Conservation (phyloP, 2,888 invertebrate species). For the Amphipyra tragopoginis region DNA sequence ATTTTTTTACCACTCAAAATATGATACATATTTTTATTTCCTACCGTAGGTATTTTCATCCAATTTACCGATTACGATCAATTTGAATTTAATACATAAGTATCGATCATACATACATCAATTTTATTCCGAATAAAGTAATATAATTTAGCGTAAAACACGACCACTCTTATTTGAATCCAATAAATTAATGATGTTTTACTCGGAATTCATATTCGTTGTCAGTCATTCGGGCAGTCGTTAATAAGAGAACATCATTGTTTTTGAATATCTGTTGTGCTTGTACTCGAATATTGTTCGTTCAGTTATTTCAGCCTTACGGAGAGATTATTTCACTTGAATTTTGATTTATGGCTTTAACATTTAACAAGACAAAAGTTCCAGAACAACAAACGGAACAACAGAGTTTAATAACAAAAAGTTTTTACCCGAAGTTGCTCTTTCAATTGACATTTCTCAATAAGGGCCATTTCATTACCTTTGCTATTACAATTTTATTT, state of each 20-base stretch:
- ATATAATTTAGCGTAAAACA: slow-evolving; percentile 18
- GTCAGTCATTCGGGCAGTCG: slow-evolving; percentile 8
- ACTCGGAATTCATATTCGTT: slow-evolving; percentile 12
- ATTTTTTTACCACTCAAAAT: too few species aligned
- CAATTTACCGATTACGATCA: neutral
- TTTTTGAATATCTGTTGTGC: slow-evolving; percentile 32
- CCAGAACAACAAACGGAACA: slow-evolving; percentile 62
- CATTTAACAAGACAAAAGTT: slow-evolving; percentile 69
- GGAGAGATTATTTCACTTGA: slow-evolving; percentile 60
- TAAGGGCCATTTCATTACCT: slow-evolving; percentile 56
- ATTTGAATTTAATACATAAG: slow-evolving; percentile 1
- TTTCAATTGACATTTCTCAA: slow-evolving; percentile 61
- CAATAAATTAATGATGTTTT: slow-evolving; percentile 25
- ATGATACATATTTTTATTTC: too few species aligned
- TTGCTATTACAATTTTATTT: slow-evolving; percentile 46
- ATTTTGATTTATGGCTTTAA: slow-evolving; percentile 70
- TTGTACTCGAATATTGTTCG: slow-evolving; percentile 30
- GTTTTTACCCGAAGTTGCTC: slow-evolving; percentile 52
- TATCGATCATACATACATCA: slow-evolving; percentile 15
- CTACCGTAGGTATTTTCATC: too few species aligned
- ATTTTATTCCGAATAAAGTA: slow-evolving; percentile 19
- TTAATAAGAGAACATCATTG: slow-evolving; percentile 26
- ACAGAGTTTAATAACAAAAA: slow-evolving; percentile 66
- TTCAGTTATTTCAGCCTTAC: slow-evolving; percentile 55
- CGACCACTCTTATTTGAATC: slow-evolving; percentile 4